These are phyloP conservation scores for Cheilosia variabilis DNA, from an alignment of 2,888 invertebrate genomes.

Conservation along the genomic window DNA sequence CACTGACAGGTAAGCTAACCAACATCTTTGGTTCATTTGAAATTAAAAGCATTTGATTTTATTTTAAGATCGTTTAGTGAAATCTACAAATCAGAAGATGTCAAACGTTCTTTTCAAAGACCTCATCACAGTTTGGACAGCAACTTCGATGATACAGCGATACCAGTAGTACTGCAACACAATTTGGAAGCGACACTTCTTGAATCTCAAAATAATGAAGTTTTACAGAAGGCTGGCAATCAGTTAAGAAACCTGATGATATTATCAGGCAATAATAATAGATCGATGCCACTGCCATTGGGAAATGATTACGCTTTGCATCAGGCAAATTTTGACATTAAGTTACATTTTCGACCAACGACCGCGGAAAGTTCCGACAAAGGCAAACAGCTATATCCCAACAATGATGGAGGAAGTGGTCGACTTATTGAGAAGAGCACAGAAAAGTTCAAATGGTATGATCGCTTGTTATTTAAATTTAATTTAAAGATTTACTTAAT, in stretches of 20 bases:
- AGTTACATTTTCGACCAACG: constrained; percentile 62
- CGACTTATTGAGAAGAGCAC: constrained; percentile 69
- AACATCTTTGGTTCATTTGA: neutral
- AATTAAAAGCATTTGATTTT: constrained; percentile 9
- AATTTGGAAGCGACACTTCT: constrained; percentile 71
- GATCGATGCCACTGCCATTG: constrained; percentile 47
- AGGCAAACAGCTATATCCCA: constrained; percentile 29
- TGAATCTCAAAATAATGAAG: constrained; percentile 76
- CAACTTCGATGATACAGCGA: constrained; percentile 66
- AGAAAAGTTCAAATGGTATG: constrained; percentile 70
- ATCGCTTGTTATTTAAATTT: neutral
- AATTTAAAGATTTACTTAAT: neutral
- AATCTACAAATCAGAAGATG: constrained; percentile 65
- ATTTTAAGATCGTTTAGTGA: constrained; percentile 64
- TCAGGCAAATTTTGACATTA: constrained; percentile 53
- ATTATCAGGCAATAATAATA: constrained; percentile 73
- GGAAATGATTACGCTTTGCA: constrained; percentile 45
- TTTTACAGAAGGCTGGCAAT: constrained; percentile 78
- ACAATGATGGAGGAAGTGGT: constrained; percentile 48
- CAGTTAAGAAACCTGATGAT: constrained; percentile 78
- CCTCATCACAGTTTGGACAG: constrained; percentile 77
- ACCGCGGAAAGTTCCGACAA: constrained; percentile 53
- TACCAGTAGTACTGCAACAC: constrained; percentile 23
- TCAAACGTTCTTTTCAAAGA: constrained; percentile 71
- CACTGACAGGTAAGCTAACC: constrained; percentile 72